A percentile compares a stretch with the other conserved stretches of the same genome.
These are phyloP conservation scores for Sepioteuthis lessoniana DNA, from an alignment of 2,888 invertebrate species.

Conservation along the genomic window DNA sequence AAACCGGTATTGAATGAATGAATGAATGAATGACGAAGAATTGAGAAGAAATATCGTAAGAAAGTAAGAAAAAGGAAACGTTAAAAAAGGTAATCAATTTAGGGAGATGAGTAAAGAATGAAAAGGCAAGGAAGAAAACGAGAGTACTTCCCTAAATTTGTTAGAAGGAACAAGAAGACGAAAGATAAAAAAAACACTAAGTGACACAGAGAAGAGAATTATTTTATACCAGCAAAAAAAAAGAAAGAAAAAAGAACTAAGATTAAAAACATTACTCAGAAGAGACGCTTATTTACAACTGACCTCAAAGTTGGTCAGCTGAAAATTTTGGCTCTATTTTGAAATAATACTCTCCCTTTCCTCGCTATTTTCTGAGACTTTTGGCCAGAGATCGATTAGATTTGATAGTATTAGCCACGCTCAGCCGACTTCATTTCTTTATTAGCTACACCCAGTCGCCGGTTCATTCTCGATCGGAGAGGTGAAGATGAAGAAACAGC, in stretches of 20 bases:
- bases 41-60: too few relatives aligned
- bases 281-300: not conserved
- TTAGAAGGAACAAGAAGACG: not conserved
- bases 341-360: not conserved
- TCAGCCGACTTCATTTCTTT: not conserved
- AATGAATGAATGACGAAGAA: too few relatives aligned
- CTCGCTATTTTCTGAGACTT: not conserved
- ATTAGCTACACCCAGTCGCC: not conserved
- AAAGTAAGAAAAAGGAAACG: not conserved
- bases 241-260: not conserved
- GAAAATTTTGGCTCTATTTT: not conserved
- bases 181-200: not conserved
- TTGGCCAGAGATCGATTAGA: constrained; percentile 7
- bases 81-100: too few relatives aligned
- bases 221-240: not conserved
- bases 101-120: too few relatives aligned
- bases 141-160: not conserved
- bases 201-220: not conserved
- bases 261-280: not conserved
- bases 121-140: not conserved
- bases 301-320: not conserved
- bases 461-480: not conserved
- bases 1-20: too few relatives aligned
- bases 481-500: too few relatives aligned
- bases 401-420: not conserved